These are phyloP conservation scores for Buphagus erythrorhynchus DNA, from an alignment of 2,797 vertebrate species.

Conservation along the genomic window DNA sequence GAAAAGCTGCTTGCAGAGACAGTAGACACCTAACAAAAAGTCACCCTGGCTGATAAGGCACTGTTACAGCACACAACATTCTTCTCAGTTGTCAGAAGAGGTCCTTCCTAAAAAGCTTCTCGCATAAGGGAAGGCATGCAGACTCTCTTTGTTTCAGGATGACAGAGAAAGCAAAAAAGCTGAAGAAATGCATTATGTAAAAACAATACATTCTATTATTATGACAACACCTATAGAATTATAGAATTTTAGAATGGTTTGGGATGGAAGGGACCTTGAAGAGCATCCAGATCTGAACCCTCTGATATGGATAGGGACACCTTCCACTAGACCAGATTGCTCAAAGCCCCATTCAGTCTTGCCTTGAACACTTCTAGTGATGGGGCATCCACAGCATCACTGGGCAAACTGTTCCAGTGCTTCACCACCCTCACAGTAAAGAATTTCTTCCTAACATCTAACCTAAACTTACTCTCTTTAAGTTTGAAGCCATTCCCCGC, in stretches of 20 bases:
- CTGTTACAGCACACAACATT: not conserved
- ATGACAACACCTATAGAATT: not conserved
- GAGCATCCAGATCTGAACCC: not conserved
- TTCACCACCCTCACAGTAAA: not conserved
- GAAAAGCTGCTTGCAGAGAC: not conserved
- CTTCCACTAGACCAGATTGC: not conserved
- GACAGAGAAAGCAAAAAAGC: not conserved
- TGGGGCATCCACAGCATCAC: not conserved
- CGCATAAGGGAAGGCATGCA: not conserved
- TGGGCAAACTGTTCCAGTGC: not conserved
- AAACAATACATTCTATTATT: not conserved
- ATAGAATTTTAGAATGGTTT: not conserved
- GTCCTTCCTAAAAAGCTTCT: not conserved
- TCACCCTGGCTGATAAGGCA: not conserved
- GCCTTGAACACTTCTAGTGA: not conserved
- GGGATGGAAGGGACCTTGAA: not conserved
- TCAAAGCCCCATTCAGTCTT: not conserved
- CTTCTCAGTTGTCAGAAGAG: not conserved
- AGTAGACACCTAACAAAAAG: not conserved
- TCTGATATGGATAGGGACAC: accelerated
- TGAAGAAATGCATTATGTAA: not conserved
- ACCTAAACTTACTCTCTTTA: not conserved
- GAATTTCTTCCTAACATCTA: not conserved
- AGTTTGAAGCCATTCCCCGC: not conserved
- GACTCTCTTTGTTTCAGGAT: not conserved